A percentile compares a stretch with the other conserved stretches of the same genome.
Evolutionary conservation across 1,140 invertebrate genomes (phyloP).

Genomic region (Oedothorax gibbosus): DNA sequence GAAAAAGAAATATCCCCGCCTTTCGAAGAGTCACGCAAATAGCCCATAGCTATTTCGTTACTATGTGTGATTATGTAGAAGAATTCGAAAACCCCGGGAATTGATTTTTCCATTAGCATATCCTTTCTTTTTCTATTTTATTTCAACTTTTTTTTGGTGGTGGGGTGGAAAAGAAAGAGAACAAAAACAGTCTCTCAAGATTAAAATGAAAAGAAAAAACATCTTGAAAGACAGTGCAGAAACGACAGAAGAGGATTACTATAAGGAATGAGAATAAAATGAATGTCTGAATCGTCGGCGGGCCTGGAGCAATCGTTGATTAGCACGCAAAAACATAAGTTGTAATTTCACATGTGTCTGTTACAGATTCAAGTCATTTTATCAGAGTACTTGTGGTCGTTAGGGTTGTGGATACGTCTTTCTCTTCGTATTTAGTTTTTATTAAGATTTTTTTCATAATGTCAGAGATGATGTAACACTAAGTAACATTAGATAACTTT

Average conservation of each 20-base stretch:
- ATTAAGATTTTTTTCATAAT: too few species aligned
- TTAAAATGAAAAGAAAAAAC: conserved; percentile 53
- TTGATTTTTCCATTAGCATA: conserved; percentile 59
- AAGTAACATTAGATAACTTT: too few species aligned
- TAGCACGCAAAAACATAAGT: conserved; percentile 43
- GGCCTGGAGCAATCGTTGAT: conserved; percentile 48
- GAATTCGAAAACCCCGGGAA: conserved; percentile 52
- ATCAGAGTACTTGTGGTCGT: too few species aligned
- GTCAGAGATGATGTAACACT: too few species aligned
- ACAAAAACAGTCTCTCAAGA: conserved; percentile 54
- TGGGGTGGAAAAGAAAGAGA: background rate
- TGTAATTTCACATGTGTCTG: conserved; percentile 30
- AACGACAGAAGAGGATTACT: background rate
- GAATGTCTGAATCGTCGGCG: conserved; percentile 24
- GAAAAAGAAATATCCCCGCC: background rate
- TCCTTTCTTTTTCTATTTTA: conserved; percentile 39
- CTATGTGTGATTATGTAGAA: conserved; percentile 45
- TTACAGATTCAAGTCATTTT: conserved; percentile 45
- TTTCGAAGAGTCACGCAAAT: conserved; percentile 20
- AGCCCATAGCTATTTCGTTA: conserved; percentile 50
- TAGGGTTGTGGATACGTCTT: too few species aligned
- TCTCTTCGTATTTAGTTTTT: too few species aligned
- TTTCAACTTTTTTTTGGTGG: background rate
- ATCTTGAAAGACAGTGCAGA: conserved; percentile 24
- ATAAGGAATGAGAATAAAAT: conserved; percentile 28